A percentile compares a stretch with the other conserved stretches of the same genome.
Conservation (phyloP, 2,113 vertebrate species). For the Trichechus manatus region DNA sequence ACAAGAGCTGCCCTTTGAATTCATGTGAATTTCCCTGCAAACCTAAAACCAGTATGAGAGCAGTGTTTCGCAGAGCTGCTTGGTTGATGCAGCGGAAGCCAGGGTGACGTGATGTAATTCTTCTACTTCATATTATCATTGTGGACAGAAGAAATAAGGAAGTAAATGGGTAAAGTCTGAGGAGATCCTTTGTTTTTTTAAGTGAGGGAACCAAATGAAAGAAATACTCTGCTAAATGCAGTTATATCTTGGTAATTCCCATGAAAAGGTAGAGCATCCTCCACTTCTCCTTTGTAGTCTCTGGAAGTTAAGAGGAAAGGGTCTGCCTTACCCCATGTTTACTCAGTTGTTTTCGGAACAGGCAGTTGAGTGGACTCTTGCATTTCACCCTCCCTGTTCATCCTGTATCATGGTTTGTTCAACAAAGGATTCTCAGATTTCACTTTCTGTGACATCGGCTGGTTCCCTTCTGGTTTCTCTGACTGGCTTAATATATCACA, state of each 20-base stretch:
- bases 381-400: not conserved
- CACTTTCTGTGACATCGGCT: not conserved
- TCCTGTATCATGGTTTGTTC: not conserved
- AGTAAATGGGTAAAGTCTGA: not conserved
- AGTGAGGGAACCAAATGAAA: not conserved
- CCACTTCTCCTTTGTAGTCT: not conserved
- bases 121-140: not conserved
- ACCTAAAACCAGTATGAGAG: fast-evolving
- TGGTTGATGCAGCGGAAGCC: not conserved
- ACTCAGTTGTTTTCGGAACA: not conserved
- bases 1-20: not conserved
- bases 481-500: not conserved
- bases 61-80: not conserved
- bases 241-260: not conserved
- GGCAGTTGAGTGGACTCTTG: not conserved
- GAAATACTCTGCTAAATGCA: not conserved
- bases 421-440: not conserved
- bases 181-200: not conserved
- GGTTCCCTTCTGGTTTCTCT: not conserved
- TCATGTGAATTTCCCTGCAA: not conserved
- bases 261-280: fast-evolving
- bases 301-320: not conserved
- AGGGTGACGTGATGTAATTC: fast-evolving
- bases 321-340: not conserved
- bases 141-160: not conserved